A percentile compares a stretch with the other conserved stretches of the same genome.
Conservation (phyloP, 2,888 invertebrate species). For the Saturnia pavonia region DNA sequence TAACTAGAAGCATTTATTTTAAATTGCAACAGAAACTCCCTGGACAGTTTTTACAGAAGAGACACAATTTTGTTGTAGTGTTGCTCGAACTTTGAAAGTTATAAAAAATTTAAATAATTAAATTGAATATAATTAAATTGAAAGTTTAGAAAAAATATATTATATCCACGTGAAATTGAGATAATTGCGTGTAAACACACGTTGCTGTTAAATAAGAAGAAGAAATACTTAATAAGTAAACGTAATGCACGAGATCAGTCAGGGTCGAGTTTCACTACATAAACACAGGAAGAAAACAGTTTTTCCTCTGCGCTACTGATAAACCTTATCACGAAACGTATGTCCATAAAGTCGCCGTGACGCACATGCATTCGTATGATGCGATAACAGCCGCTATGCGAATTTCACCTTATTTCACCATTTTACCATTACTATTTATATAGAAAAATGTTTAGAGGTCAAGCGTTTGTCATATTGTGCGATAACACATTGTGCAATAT, state of each 20-base stretch:
- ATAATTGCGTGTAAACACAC: too few relatives aligned
- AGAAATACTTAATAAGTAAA: background rate
- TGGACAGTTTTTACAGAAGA: too few relatives aligned
- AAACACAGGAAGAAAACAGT: constrained; percentile 17
- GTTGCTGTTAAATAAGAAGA: too few relatives aligned
- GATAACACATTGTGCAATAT: background rate
- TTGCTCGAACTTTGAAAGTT: too few relatives aligned
- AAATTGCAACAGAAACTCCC: too few relatives aligned
- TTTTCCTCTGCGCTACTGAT: constrained; percentile 7
- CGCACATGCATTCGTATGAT: background rate
- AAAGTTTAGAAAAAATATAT: too few relatives aligned
- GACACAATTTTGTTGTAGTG: too few relatives aligned
- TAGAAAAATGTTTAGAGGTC: background rate
- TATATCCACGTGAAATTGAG: too few relatives aligned
- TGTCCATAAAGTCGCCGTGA: constrained; percentile 2
- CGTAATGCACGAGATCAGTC: background rate
- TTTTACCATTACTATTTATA: background rate
- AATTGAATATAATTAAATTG: too few relatives aligned
- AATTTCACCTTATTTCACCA: too few relatives aligned
- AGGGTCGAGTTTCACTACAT: background rate
- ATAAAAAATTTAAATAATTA: too few relatives aligned
- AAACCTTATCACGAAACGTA: constrained; percentile 6
- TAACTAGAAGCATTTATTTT: too few relatives aligned
- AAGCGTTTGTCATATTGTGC: background rate
- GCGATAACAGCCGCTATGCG: background rate